These are phyloP conservation scores for Leucozona laternaria DNA, from an alignment of 2,888 invertebrate genomes.

Conservation along the genomic window DNA sequence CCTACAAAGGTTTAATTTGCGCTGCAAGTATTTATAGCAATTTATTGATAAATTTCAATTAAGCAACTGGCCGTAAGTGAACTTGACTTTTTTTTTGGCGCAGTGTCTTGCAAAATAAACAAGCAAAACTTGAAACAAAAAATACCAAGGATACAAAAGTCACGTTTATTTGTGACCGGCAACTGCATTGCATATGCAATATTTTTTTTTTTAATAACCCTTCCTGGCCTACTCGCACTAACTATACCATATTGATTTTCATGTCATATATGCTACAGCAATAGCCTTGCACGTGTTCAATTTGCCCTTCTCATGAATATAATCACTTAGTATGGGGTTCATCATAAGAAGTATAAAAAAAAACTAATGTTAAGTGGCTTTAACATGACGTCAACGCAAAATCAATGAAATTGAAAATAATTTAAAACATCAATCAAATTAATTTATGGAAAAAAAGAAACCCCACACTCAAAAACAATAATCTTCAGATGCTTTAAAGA, in stretches of 20 bases:
- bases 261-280: background rate
- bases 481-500: too few relatives aligned
- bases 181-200: conserved; percentile 8
- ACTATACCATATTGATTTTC: conserved; percentile 27
- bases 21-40: background rate
- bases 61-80: background rate
- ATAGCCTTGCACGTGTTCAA: conserved; percentile 20
- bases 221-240: background rate
- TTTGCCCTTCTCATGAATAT: conserved; percentile 9
- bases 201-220: conserved; percentile 12
- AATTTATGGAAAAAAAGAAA: background rate
- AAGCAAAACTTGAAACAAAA: conserved; percentile 5
- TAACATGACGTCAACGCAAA: background rate
- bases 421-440: background rate
- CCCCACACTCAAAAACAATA: too few relatives aligned
- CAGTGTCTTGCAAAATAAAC: background rate
- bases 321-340: conserved; percentile 10
- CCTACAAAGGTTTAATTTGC: background rate
- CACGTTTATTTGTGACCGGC: conserved; percentile 6
- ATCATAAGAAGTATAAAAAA: background rate
- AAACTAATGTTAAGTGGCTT: conserved; percentile 3
- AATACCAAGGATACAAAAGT: background rate
- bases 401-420: conserved; percentile 7
- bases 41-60: conserved; percentile 15
- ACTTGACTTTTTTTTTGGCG: background rate